Evolutionary conservation across 2,113 vertebrate genomes (phyloP).

Genomic region (Laticauda colubrina): DNA sequence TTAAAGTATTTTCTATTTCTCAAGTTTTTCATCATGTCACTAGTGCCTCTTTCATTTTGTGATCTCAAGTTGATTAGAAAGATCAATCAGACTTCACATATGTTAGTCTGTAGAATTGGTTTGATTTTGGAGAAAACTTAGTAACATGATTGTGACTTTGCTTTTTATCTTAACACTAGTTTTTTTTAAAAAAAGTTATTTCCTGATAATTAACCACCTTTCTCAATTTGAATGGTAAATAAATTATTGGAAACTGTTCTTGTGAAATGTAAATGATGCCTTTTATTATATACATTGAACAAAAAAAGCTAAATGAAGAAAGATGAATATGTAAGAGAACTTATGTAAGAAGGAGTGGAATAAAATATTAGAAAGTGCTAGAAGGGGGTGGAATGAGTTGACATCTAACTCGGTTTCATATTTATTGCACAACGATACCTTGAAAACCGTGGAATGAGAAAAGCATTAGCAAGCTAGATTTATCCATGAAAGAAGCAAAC

Average conservation of each 20-base stretch:
- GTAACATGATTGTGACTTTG: not conserved
- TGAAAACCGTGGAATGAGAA: not conserved
- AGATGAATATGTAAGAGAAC: not conserved
- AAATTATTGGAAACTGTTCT: not conserved
- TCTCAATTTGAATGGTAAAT: not conserved
- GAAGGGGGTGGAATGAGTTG: not conserved
- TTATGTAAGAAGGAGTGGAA: not conserved
- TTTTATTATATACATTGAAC: too few species aligned
- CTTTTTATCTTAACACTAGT: not conserved
- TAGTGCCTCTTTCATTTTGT: too few species aligned
- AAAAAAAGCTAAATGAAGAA: too few species aligned
- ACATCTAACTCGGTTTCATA: too few species aligned
- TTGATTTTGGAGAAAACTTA: not conserved
- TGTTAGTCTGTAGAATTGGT: not conserved
- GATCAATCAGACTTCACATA: not conserved
- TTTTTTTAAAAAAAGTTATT: not conserved
- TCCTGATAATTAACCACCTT: not conserved
- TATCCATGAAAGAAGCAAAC: too few species aligned
- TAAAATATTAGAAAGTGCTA: not conserved
- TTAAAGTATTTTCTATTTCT: not conserved
- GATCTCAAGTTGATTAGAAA: too few species aligned
- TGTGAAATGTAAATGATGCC: not conserved
- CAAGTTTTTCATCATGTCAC: too few species aligned
- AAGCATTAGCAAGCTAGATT: not conserved
- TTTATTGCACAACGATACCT: not conserved